Evolutionary conservation across 35 echinoderm and acorn worm species (phyloP), one percentile per base, ranked within the genome.

Genomic region (Patiria miniata): DNA sequence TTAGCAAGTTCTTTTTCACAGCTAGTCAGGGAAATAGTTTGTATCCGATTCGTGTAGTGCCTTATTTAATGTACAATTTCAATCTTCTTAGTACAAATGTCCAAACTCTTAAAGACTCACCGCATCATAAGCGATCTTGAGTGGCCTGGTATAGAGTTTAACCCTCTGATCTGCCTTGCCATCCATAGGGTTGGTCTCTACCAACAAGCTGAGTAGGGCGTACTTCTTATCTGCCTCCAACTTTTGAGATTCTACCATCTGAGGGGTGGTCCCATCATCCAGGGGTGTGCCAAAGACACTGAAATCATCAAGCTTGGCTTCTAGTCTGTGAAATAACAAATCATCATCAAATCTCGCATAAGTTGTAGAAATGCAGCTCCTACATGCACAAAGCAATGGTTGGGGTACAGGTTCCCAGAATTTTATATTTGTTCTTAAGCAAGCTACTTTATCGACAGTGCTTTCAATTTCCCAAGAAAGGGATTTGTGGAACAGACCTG

Each of bases 101-200:
- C n/a, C n/a, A n/a, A n/a, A n/a, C n/a, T 42, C 39, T 47, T 22
- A 18, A 29, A 19, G 17, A 98, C 92, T 91, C 86, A 98, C 95
- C 23, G 95, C 89, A 98, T 98, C 96, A 61, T 94, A 99, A 51
- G 91, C 89, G 55, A 99, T 86, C 81, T 99, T 94, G 58, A 99
- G 68, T 23, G 96, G 95, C 61, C 91, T 90, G 19, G 96, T 86
- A 28, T 87, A 86, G 14, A 99, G 82, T 79, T 59, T 80, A 1
- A 99, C 84, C 40, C 96, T 82, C 59, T 99, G 96, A 52, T 99
- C 96, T 60, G 90, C 96, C 52, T 83, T 80, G 21, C 96, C 96
- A 77, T 99, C 96, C 51, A 87, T 42, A 26, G 96, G 96, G 39
- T 99, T 94, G 40, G 86, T 92, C 78, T 99, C 96, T 50, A 99